Base-by-base conservation (phyloP, 2,797 vertebrate genomes). In the Ceryle rudis region DNA sequence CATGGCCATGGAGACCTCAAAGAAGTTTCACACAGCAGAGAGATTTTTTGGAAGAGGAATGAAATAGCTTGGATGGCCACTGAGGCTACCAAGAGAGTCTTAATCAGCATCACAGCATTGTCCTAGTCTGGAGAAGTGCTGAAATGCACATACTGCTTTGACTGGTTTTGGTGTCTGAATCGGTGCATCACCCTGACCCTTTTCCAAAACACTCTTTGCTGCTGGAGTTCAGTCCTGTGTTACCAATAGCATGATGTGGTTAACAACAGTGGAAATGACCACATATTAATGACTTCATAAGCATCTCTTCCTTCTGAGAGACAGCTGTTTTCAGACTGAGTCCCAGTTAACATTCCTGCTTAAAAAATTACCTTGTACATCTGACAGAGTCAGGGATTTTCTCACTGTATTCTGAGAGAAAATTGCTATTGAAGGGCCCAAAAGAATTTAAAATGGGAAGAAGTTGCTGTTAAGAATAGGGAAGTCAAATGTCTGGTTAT, bases 401-500 rank as follows among this genome's bases (percentile, higher is more conserved):
- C 31, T 64, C 22, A 29, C 25, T 42, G 16, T 28, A n/a, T 54
- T 85, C 16, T 61, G 22, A 33, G 44, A 87, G 4, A 81, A 87
- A 81, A 67, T 22, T 91, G 4, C 8, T 37, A 33, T 29, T 74
- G 25, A 13, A 49, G 8, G 8, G 8, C 5, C 14, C 46, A 46
- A 57, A 87, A 39, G 7, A 57, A 71, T 74, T 77, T 41, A 17
- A 89, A 85, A 61, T 8, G 74, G 41, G 55, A 79, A 84, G 25
- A 70, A 82, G 18, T 1, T 58, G 9, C 25, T 69, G 14, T 58
- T 67, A 71, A 49, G 37, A 78, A 37, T 4, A 52, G 12, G 44
- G 39, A 89, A 89, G 19, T 37, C 19, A 61, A 67, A 86, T 14
- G 21, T 54, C 84, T 83, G 35, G 9, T 78, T 93, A 39, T 57